Evolutionary conservation across 2,797 vertebrate genomes (phyloP).

Genomic region (Urocyon cinereoargenteus): DNA sequence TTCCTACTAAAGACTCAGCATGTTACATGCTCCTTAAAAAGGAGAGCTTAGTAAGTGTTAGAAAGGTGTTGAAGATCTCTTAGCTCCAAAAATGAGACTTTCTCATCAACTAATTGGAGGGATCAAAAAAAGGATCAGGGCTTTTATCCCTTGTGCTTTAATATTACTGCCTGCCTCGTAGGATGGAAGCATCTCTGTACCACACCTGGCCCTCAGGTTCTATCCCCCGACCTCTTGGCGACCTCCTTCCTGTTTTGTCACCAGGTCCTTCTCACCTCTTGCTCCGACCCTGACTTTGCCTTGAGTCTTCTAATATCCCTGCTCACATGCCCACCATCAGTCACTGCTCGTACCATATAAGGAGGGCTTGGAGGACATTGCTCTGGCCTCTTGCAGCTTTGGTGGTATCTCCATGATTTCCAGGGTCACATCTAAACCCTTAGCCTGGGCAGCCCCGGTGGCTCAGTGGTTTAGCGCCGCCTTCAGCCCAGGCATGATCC

Average conservation of each 20-base stretch:
- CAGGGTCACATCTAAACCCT: background rate
- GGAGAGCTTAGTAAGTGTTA: background rate
- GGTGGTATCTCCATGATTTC: background rate
- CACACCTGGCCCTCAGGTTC: background rate
- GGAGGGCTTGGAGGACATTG: background rate
- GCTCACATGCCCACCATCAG: background rate
- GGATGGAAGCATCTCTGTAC: background rate
- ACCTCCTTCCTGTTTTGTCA: background rate
- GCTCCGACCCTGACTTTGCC: background rate
- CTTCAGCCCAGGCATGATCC: too few species aligned
- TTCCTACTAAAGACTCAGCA: background rate
- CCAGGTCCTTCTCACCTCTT: background rate
- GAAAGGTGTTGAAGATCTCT: conserved; percentile 26
- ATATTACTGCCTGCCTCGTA: background rate
- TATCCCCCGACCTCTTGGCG: background rate
- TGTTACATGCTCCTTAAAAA: background rate
- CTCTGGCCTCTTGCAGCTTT: background rate
- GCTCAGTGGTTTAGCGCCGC: too few species aligned
- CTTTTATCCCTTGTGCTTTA: background rate
- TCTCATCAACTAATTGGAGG: conserved; percentile 18
- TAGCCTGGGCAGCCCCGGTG: background rate
- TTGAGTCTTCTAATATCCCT: background rate
- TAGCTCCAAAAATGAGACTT: conserved; percentile 24
- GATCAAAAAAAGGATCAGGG: background rate
- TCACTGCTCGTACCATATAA: background rate